Evolutionary conservation across 2,113 vertebrate species (phyloP).

Genomic region (Riparia riparia): DNA sequence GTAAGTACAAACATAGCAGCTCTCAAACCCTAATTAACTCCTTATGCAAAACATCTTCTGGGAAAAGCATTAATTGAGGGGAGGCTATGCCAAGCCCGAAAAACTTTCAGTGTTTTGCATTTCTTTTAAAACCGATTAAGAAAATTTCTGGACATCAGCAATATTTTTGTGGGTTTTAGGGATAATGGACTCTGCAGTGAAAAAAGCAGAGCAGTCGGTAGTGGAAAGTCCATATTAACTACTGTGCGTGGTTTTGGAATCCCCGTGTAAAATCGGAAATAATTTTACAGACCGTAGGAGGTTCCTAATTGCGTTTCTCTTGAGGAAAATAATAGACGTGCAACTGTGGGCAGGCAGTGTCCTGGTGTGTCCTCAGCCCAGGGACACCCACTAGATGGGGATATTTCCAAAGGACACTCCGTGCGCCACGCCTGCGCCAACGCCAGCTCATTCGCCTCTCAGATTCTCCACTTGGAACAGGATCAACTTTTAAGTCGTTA

Average conservation of each 20-base stretch:
- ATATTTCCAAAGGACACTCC: not conserved
- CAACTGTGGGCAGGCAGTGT: too few relatives aligned
- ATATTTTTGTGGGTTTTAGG: not conserved
- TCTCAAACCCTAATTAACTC: not conserved
- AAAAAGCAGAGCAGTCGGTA: not conserved
- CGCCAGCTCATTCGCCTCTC: not conserved
- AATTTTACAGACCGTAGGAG: not conserved
- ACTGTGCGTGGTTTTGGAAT: rapidly evolving
- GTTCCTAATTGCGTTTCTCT: not conserved
- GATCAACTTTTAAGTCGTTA: not conserved
- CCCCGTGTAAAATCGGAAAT: not conserved
- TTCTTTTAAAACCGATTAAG: not conserved
- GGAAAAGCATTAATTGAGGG: not conserved
- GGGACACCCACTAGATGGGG: conserved; percentile 68
- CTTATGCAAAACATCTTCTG: not conserved
- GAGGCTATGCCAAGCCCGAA: not conserved
- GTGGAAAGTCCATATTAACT: not conserved
- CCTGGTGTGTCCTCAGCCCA: not conserved
- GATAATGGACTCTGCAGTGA: not conserved
- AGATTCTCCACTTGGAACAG: not conserved
- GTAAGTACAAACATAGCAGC: not conserved
- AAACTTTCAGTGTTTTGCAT: not conserved
- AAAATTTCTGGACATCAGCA: not conserved
- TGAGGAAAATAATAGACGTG: not conserved
- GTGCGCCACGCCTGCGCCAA: rapidly evolving